Conservation (phyloP, 1,140 invertebrate species). For the Epicauta chinensis region DNA sequence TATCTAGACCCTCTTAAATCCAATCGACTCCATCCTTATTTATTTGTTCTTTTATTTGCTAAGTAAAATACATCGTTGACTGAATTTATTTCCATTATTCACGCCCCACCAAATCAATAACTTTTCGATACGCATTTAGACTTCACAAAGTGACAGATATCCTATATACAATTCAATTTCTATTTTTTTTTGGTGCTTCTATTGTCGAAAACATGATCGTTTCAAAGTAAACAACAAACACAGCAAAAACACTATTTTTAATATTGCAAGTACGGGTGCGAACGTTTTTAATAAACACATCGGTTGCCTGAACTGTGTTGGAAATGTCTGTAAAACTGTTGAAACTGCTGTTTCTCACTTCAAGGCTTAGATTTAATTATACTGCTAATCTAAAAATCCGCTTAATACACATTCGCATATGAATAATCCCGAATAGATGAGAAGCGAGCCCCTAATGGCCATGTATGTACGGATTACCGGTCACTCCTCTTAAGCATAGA, state of each 20-base stretch:
- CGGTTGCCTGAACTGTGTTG: background rate
- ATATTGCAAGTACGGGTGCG: too few species aligned
- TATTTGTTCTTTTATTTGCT: slow-evolving; percentile 15
- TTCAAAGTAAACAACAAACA: too few species aligned
- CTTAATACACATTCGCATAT: slow-evolving; percentile 26
- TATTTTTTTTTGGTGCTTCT: too few species aligned
- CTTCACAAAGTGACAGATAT: background rate
- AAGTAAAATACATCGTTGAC: slow-evolving; percentile 9
- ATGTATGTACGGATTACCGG: slow-evolving; percentile 13
- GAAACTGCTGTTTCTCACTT: slow-evolving; percentile 21
- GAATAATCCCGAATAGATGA: slow-evolving; percentile 16
- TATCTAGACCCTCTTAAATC: slow-evolving; percentile 1
- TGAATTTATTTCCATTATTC: slow-evolving; percentile 14
- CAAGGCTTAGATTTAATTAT: slow-evolving; percentile 25
- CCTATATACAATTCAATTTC: too few species aligned
- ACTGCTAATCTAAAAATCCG: slow-evolving; percentile 29
- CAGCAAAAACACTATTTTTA: too few species aligned
- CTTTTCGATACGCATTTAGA: slow-evolving; percentile 5
- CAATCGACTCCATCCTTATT: slow-evolving; percentile 14
- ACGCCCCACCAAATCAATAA: slow-evolving; percentile 10
- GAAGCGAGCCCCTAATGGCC: slow-evolving; percentile 9
- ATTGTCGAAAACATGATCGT: too few species aligned
- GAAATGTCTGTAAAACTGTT: slow-evolving; percentile 14
- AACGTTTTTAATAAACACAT: too few species aligned
- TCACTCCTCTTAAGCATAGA: slow-evolving; percentile 4